Base-by-base conservation (phyloP, 2,888 invertebrate species). In the Lochmaea capreae region DNA sequence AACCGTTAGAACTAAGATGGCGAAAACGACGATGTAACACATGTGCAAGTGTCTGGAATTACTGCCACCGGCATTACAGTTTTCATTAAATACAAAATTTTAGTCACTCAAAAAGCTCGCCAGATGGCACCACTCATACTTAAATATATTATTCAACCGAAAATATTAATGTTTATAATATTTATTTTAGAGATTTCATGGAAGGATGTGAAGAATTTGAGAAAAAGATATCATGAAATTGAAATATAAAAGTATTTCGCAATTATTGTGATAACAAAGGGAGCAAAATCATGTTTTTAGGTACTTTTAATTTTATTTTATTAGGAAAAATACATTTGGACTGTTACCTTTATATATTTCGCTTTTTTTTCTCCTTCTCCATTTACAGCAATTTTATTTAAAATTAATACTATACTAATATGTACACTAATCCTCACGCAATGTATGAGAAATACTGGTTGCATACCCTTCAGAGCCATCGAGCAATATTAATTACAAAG, bases 181-280 rank as follows among this genome's bases (percentile, higher is more conserved):
- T 8, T 33, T 33, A 33, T 88, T 88, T 0, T 87, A 89, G 79
- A 86, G 65, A 76, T 22, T 82, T 82, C 65, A 68, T 80, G 52
- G 76, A 74, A 42, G 76, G 79, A 67, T 81, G 81, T 75, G 62
- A 79, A 9, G 62, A 73, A 43, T 80, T 79, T 61, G 74, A 78
- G 42, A 75, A 77, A n/a, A 68, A 74, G 16, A 67, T 16, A 49
- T 16, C 43, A 3, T 66, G 39, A 65, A 49, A 33, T 39, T 14
- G n/a, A 12, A 16, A n/a, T 33, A 9, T 10, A 26, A 6, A 33
- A 39, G 33, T 39, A 26, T 43, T 58, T 22, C 14, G 26, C 49
- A 10, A 39, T 12, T 57, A 42, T 42, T 67, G 67, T 43, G 67
- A 67, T 67, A 68, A 59, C 26, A 49, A 26, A 43, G 18, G 62